These are phyloP conservation scores for Toxotes lorentzi DNA, from an alignment of 2,797 vertebrate genomes.

Conservation along the genomic window DNA sequence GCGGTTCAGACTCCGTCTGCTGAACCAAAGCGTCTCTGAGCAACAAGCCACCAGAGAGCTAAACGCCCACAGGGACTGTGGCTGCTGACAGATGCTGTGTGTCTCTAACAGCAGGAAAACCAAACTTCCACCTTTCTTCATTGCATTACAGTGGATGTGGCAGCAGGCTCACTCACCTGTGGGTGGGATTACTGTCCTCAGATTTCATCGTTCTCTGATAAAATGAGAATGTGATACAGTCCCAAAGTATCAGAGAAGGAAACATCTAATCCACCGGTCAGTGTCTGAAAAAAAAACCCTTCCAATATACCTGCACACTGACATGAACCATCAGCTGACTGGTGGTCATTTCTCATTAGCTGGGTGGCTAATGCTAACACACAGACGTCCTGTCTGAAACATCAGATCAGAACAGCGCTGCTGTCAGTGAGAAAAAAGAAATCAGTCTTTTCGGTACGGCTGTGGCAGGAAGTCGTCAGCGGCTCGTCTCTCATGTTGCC, in stretches of 20 bases:
- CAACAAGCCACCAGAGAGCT: too few relatives aligned
- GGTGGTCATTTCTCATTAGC: background rate
- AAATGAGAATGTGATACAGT: background rate
- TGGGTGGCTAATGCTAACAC: conserved; percentile 5
- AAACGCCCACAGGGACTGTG: background rate
- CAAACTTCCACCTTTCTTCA: background rate
- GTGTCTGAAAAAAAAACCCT: background rate
- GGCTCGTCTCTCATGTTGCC: background rate
- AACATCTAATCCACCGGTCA: background rate
- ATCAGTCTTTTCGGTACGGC: background rate
- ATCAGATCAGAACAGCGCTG: background rate
- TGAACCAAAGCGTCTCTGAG: too few relatives aligned
- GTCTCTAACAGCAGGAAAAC: background rate
- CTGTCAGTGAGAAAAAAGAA: background rate
- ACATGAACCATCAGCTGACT: background rate
- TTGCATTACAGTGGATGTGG: background rate
- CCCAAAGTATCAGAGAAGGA: background rate
- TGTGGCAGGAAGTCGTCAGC: background rate
- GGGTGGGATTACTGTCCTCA: background rate
- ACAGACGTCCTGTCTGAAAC: background rate
- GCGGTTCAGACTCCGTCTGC: background rate
- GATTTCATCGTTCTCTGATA: background rate
- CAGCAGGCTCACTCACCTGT: background rate
- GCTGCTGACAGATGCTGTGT: background rate
- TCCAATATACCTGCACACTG: background rate